Conservation (phyloP, 2,797 vertebrate genomes). For the Limosa lapponica region DNA sequence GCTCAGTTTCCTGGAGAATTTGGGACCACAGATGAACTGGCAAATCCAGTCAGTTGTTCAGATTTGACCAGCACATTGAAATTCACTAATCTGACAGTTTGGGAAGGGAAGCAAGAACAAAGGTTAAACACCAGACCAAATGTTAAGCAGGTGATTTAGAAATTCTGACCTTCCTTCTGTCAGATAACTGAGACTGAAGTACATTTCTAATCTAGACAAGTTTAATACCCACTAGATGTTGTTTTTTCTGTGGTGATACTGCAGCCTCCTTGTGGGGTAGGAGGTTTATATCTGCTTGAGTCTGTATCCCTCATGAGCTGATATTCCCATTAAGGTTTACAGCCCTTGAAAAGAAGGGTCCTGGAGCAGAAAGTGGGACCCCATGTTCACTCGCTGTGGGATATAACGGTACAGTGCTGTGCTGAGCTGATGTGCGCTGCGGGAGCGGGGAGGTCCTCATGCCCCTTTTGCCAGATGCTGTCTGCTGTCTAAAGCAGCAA, state of each 20-base stretch:
- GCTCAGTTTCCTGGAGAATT: not conserved
- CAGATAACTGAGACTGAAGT: not conserved
- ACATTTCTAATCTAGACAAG: not conserved
- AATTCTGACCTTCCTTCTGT: not conserved
- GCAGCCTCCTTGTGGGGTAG: not conserved
- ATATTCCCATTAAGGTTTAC: not conserved
- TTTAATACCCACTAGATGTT: not conserved
- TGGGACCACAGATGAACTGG: not conserved
- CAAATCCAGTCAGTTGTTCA: not conserved
- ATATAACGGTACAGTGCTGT: not conserved
- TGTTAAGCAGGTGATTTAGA: not conserved
- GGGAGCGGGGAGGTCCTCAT: fast-evolving
- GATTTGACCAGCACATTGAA: not conserved
- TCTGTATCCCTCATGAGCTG: not conserved
- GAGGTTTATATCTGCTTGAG: not conserved
- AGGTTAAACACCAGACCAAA: not conserved
- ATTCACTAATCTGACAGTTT: not conserved
- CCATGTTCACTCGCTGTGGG: not conserved
- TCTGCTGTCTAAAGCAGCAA: not conserved
- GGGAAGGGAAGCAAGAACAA: not conserved
- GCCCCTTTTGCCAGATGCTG: not conserved
- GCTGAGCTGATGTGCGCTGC: fast-evolving
- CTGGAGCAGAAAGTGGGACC: not conserved
- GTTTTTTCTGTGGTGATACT: not conserved
- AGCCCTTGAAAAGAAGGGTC: not conserved